These are phyloP conservation scores for Channa maculata DNA, from an alignment of 2,113 vertebrate genomes.

Conservation along the genomic window DNA sequence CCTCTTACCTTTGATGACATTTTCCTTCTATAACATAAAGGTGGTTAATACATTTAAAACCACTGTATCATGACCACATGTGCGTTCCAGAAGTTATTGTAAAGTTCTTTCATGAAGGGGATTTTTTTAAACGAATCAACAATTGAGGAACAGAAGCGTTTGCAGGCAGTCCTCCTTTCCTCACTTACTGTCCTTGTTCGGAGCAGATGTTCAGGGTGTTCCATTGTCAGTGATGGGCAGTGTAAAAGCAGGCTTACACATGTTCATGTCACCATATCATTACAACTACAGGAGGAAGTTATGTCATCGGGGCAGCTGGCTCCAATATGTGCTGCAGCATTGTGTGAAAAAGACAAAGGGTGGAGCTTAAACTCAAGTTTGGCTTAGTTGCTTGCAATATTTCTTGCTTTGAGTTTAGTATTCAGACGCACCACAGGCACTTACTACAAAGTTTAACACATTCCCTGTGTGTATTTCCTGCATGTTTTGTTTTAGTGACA, in stretches of 20 bases:
- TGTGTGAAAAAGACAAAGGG: slow-evolving; percentile 64
- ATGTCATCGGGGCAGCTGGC: slow-evolving; percentile 79
- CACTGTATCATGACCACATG: background rate
- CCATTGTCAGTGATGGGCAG: slow-evolving; percentile 78
- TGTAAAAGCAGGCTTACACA: slow-evolving; percentile 71
- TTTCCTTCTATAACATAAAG: slow-evolving; percentile 5
- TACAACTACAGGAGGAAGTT: slow-evolving; percentile 74
- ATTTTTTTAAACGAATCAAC: slow-evolving; percentile 5
- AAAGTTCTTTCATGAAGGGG: slow-evolving; percentile 28
- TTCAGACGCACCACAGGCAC: slow-evolving; percentile 29
- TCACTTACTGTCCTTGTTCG: slow-evolving; percentile 47
- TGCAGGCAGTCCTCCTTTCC: background rate
- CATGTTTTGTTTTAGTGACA: slow-evolving; percentile 58
- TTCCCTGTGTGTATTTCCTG: slow-evolving; percentile 29
- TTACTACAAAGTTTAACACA: slow-evolving; percentile 31
- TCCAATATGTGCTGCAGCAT: slow-evolving; percentile 52
- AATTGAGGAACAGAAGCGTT: slow-evolving; percentile 24
- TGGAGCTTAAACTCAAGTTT: slow-evolving; percentile 48
- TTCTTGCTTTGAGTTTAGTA: slow-evolving; percentile 33
- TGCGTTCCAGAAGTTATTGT: background rate
- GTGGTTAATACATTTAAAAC: slow-evolving; percentile 4
- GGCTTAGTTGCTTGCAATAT: slow-evolving; percentile 13
- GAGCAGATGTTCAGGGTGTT: slow-evolving; percentile 73
- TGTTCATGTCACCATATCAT: slow-evolving; percentile 72
- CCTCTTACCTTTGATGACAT: slow-evolving; percentile 16